phyloP scores from a whole-genome alignment of 2,113 vertebrate species.

The Morone saxatilis region DNA sequence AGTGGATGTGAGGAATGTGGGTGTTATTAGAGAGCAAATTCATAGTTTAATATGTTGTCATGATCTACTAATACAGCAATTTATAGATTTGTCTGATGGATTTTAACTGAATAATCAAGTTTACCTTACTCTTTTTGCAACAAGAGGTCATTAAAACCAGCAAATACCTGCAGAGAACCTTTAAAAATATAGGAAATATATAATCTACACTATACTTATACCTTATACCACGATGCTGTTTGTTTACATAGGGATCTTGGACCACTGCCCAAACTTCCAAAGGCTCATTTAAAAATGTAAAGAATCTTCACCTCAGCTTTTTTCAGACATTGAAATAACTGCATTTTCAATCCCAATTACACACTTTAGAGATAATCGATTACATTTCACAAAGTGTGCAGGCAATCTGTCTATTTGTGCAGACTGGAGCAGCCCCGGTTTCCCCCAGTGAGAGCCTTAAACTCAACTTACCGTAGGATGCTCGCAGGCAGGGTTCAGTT shows the following conservation, averaged over 20 bases:
- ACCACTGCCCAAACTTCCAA: constrained; percentile 1
- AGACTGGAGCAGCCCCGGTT: neutral
- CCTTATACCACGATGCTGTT: neutral
- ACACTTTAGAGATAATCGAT: neutral
- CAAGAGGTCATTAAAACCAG: neutral
- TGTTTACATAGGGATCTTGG: constrained; percentile 33
- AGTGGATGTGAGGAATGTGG: neutral
- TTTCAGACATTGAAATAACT: neutral
- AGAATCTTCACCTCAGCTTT: neutral
- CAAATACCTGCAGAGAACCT: neutral
- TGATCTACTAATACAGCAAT: neutral
- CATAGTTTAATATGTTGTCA: neutral
- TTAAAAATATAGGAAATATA: neutral
- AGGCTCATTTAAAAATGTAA: neutral
- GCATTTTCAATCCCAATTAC: neutral
- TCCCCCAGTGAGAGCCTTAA: neutral
- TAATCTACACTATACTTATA: neutral
- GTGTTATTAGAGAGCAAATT: neutral
- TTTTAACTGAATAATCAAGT: neutral
- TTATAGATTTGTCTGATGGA: neutral
- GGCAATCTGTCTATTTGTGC: too few relatives aligned
- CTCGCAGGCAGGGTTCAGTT: constrained; percentile 4
- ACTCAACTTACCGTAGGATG: constrained; percentile 56
- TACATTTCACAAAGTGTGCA: neutral
- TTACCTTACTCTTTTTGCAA: neutral